Percentiles rank a stretch among this genome's conserved stretches.
Evolutionary conservation across 1,140 invertebrate genomes (phyloP).

Genomic region (Camponotus vicinus): DNA sequence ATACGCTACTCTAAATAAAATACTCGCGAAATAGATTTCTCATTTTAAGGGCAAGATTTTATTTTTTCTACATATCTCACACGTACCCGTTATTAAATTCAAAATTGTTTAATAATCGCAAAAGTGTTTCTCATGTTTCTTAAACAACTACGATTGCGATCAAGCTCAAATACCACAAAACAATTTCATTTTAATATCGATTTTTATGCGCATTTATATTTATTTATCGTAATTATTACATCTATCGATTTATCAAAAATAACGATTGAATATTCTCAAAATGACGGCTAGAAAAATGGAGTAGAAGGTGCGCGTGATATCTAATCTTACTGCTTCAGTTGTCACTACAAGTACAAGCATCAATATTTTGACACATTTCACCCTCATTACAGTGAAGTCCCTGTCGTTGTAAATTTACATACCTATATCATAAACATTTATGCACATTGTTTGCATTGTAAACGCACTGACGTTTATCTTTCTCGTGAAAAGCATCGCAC

Average conservation of each 20-base stretch:
- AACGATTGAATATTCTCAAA: not conserved
- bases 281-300: not conserved
- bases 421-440: conserved; percentile 67
- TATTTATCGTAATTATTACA: not conserved
- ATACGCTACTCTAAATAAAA: not conserved
- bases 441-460: conserved; percentile 65
- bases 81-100: not conserved
- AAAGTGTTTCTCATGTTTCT: not conserved
- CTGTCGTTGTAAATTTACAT: conserved; percentile 51
- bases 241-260: not conserved
- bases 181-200: not conserved
- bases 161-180: not conserved
- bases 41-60: not conserved
- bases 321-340: conserved; percentile 6
- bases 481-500: conserved; percentile 29
- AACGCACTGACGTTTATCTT: conserved; percentile 56
- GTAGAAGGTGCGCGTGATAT: not conserved
- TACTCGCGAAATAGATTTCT: not conserved
- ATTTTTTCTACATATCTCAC: not conserved
- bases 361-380: conserved; percentile 53
- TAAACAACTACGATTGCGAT: not conserved
- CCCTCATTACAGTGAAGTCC: conserved; percentile 43
- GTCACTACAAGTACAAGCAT: not conserved
- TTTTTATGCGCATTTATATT: not conserved
- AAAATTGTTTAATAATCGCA: not conserved